A percentile compares a stretch with the other conserved stretches of the same genome.
Conservation (phyloP, 2,113 vertebrate species). For the Syrmaticus mikado region DNA sequence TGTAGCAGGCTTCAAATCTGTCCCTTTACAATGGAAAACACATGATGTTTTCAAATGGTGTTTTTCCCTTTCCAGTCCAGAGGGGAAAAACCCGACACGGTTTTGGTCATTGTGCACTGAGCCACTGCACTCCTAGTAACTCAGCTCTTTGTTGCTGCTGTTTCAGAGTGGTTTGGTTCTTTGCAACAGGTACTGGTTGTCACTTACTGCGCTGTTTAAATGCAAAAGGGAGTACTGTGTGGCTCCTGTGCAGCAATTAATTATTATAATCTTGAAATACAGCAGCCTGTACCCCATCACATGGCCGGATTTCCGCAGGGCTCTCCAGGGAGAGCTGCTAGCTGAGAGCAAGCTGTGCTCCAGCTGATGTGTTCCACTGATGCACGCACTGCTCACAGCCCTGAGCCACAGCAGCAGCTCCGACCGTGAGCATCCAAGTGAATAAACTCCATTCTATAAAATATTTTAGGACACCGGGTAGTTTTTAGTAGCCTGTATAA, state of each 20-base stretch:
- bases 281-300: rapidly evolving
- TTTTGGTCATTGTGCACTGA: not conserved
- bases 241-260: not conserved
- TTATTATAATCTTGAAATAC: not conserved
- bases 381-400: not conserved
- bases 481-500: not conserved
- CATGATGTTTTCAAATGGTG: not conserved
- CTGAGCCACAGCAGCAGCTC: not conserved
- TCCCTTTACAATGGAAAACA: not conserved
- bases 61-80: not conserved
- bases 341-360: not conserved
- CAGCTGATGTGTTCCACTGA: not conserved
- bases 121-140: not conserved
- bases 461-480: not conserved
- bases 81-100: rapidly evolving
- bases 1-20: not conserved
- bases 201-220: not conserved
- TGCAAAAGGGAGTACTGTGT: not conserved
- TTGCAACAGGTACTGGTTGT: not conserved
- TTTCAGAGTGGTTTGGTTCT: not conserved
- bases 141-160: not conserved
- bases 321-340: not conserved
- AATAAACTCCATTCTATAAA: not conserved
- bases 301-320: not conserved
- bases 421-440: not conserved